These are phyloP conservation scores for Stegodyphus mimosarum DNA, from an alignment of 1,140 invertebrate genomes.

Conservation along the genomic window DNA sequence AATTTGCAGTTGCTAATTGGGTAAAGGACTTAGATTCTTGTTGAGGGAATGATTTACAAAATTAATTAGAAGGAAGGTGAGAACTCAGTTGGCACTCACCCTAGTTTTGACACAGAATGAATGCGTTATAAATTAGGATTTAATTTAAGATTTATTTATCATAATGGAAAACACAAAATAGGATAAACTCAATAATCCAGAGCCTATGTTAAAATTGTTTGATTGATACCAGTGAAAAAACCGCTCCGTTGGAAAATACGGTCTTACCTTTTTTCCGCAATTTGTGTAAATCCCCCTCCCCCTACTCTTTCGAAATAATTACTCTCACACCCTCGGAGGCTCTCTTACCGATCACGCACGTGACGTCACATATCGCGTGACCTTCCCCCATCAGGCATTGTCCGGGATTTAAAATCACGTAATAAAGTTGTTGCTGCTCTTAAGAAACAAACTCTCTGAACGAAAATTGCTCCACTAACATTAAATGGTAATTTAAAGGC, in stretches of 20 bases:
- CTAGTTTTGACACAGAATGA: no score
- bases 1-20: no score
- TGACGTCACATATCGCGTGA: conserved; percentile 56
- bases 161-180: no score
- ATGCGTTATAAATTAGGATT: no score
- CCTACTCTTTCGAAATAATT: conserved; percentile 22
- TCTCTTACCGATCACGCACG: conserved; percentile 3
- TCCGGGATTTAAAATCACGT: conserved; percentile 52
- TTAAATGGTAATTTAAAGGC: conserved; percentile 35
- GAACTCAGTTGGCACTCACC: no score
- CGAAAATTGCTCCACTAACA: conserved; percentile 25
- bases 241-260: background rate
- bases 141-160: no score
- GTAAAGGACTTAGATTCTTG: no score
- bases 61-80: no score
- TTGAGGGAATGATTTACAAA: no score
- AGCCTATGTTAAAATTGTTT: no score
- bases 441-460: conserved; percentile 22
- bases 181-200: no score
- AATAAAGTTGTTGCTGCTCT: conserved; percentile 57
- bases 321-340: conserved; percentile 31
- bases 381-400: conserved; percentile 27
- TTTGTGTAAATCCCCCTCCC: conserved; percentile 7
- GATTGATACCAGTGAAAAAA: no score
- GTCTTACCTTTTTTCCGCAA: background rate